phyloP scores from a whole-genome alignment of 2,797 vertebrate species.

The Florisuga fusca region DNA sequence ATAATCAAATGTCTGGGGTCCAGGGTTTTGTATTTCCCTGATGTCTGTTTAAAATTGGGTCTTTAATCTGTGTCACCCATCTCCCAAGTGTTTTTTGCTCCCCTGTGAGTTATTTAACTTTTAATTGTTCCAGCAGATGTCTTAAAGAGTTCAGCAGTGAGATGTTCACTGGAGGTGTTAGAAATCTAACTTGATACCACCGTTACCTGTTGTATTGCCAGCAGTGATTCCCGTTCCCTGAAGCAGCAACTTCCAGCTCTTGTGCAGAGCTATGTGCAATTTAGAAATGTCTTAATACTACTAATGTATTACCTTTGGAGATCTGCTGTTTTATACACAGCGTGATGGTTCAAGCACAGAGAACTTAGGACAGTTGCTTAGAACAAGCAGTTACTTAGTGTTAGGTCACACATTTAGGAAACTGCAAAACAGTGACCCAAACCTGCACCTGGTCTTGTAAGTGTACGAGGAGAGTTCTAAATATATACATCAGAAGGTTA shows the following conservation, averaged over 20 bases:
- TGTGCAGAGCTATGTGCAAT: background rate
- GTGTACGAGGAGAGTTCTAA: background rate
- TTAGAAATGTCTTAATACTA: slow-evolving; percentile 7
- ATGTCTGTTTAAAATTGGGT: background rate
- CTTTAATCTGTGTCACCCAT: background rate
- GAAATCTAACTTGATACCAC: background rate
- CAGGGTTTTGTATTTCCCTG: background rate
- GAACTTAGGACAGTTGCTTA: background rate
- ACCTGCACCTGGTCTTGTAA: background rate
- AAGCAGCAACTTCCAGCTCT: background rate
- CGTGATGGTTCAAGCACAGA: background rate
- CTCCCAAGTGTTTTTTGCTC: background rate
- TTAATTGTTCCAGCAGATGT: background rate
- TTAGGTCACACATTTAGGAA: background rate
- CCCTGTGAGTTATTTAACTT: background rate
- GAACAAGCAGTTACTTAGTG: background rate
- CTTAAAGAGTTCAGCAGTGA: background rate
- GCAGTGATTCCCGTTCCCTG: background rate
- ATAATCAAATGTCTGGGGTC: background rate
- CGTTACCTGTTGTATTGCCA: background rate
- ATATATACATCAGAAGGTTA: background rate
- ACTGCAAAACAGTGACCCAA: background rate
- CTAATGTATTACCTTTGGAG: background rate
- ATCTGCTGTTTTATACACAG: background rate
- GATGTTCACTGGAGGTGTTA: background rate